Percentiles rank a stretch among this genome's conserved stretches.
phyloP scores from a whole-genome alignment of 2,888 invertebrate species.

The Mantis religiosa region DNA sequence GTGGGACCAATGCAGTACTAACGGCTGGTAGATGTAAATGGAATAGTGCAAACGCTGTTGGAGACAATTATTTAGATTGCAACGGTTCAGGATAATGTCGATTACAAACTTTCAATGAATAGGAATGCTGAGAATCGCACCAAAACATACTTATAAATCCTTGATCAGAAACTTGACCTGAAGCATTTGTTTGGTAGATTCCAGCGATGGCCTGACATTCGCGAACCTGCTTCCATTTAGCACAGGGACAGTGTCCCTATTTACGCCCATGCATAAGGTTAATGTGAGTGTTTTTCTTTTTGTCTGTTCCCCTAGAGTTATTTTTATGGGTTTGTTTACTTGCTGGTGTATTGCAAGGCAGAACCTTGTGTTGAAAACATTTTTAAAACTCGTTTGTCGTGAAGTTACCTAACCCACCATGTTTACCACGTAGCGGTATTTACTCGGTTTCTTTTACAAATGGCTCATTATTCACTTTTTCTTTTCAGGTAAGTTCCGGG shows the following conservation, averaged over 20 bases:
- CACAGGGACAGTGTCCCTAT: background rate
- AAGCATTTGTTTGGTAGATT: too few species aligned
- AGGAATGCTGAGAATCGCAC: too few species aligned
- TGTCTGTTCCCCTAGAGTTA: background rate
- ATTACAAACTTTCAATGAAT: too few species aligned
- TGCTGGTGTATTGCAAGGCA: background rate
- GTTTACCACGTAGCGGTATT: background rate
- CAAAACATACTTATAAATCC: too few species aligned
- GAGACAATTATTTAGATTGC: too few species aligned
- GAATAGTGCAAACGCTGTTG: too few species aligned
- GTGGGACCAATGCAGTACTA: too few species aligned
- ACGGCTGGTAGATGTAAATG: too few species aligned
- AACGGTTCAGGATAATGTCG: too few species aligned
- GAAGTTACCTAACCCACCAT: background rate
- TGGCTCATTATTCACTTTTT: background rate
- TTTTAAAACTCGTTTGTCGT: background rate
- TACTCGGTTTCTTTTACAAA: background rate
- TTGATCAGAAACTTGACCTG: too few species aligned
- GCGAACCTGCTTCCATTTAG: background rate
- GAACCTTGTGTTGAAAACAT: background rate
- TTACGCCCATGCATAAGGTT: background rate
- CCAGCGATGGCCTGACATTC: too few species aligned
- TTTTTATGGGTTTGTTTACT: background rate
- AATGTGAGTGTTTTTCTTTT: background rate
- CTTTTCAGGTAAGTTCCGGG: background rate